These are phyloP conservation scores for Eueides isabella DNA, from an alignment of 1,140 invertebrate species.

Conservation along the genomic window DNA sequence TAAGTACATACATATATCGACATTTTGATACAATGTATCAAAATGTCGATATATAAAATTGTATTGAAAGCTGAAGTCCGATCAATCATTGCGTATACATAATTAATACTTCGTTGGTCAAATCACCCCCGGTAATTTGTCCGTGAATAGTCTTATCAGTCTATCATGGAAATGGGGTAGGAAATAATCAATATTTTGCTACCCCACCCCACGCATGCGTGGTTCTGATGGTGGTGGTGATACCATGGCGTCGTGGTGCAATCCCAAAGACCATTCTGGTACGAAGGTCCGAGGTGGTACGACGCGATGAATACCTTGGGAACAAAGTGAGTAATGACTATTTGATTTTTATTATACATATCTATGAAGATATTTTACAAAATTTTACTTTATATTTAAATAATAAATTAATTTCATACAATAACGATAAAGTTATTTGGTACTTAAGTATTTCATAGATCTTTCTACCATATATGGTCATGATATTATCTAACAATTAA, in stretches of 20 bases:
- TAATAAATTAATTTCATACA: too few relatives aligned
- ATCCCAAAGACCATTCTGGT: conserved; percentile 59
- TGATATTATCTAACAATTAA: not conserved
- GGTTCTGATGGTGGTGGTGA: conserved; percentile 73
- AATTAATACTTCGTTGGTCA: conserved; percentile 67
- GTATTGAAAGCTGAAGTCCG: conserved; percentile 44
- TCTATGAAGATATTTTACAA: conserved; percentile 5
- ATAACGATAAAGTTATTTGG: too few relatives aligned
- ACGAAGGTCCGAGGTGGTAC: conserved; percentile 40
- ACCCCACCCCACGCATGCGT: conserved; percentile 76
- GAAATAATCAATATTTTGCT: conserved; percentile 72
- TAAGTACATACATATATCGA: not conserved
- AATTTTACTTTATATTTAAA: conserved; percentile 9
- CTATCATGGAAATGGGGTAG: conserved; percentile 69
- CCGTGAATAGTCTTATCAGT: conserved; percentile 67
- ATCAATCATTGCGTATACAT: conserved; percentile 74
- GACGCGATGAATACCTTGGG: conserved; percentile 28
- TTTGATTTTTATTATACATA: conserved; percentile 4
- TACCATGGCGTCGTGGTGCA: conserved; percentile 52
- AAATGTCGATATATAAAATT: conserved; percentile 32
- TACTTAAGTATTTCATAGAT: not conserved
- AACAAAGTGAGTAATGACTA: not conserved
- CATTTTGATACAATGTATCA: not conserved
- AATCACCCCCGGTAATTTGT: conserved; percentile 74
- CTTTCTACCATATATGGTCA: conserved; percentile 18